Evolutionary conservation across 2,113 vertebrate genomes (phyloP).

Genomic region (Alethe diademata): DNA sequence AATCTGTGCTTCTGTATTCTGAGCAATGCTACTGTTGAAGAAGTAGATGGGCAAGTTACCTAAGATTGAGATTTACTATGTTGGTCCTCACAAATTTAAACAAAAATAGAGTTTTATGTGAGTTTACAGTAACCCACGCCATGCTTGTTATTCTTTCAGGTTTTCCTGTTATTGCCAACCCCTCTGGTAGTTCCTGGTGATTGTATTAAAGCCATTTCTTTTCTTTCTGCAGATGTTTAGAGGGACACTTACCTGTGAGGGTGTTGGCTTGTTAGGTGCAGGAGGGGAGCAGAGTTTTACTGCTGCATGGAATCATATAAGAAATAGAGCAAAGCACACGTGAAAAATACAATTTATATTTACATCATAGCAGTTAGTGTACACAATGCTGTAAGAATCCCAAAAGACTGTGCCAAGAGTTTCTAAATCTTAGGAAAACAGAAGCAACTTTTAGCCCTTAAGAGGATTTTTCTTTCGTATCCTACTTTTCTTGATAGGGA

Average conservation of each 20-base stretch:
- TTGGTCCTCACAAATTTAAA: background rate
- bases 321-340: background rate
- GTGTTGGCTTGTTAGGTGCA: background rate
- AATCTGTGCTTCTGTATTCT: background rate
- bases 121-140: background rate
- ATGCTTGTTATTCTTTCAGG: background rate
- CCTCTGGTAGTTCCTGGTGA: background rate
- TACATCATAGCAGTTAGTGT: background rate
- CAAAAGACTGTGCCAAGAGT: background rate
- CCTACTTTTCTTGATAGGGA: background rate
- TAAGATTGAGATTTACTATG: background rate
- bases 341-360: background rate
- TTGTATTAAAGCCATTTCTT: background rate
- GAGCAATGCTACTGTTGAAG: background rate
- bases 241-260: background rate
- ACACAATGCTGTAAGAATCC: background rate
- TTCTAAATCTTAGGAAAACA: background rate
- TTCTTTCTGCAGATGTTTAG: background rate
- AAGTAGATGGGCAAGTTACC: background rate
- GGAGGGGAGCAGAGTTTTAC: background rate
- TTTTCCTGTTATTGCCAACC: background rate
- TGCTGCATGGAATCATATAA: accelerated
- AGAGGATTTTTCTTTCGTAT: background rate
- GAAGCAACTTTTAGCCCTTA: background rate
- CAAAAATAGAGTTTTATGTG: background rate